Base-by-base conservation (phyloP, 2,113 vertebrate genomes). In the Siniperca knerii region DNA sequence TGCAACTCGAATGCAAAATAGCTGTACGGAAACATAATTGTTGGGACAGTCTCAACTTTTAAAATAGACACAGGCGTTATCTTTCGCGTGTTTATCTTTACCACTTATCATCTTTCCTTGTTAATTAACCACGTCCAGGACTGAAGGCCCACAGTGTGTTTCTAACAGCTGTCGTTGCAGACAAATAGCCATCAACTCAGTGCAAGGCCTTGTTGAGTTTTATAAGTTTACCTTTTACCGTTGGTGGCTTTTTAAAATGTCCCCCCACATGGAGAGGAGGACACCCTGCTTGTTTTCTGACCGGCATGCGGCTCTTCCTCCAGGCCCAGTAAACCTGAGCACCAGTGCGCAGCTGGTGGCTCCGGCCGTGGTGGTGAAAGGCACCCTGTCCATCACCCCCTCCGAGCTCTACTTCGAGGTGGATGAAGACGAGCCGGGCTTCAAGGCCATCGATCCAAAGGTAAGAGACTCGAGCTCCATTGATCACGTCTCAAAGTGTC, bases 351-450 rank as follows among this genome's bases (percentile, higher is more conserved):
- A 99, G 93, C 96, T 99, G 79, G 97, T 99, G 90, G 97, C 98
- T 89, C 98, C 98, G 75, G 98, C 97, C 0, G 93, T 91, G 16
- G 96, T 97, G 71, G 94, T 97, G 90, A 98, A 95, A 93, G 98
- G 98, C 74, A 99, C 97, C 55, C 96, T 99, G 92, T 99, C 98
- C 89, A 95, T 99, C 95, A 99, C 97, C 79, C 93, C 96, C 88
- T 97, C 97, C 46, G 98, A 99, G 94, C 96, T 99, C 87, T 99
- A 97, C 96, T 99, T 99, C 87, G 98, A 99, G 94, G 98, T 99
- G 93, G 98, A 99, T 88, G 98, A 99, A 94, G 98, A 99, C 79
- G 98, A 99, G 77, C 93, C 96, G 58, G 93, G 94, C 96, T 99
- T 98, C 96, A 99, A 97, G 96, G 96, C 96, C 96, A 96, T 98